Conservation (phyloP, 2,888 invertebrate species). For the Dryocosmus kuriphilus region DNA sequence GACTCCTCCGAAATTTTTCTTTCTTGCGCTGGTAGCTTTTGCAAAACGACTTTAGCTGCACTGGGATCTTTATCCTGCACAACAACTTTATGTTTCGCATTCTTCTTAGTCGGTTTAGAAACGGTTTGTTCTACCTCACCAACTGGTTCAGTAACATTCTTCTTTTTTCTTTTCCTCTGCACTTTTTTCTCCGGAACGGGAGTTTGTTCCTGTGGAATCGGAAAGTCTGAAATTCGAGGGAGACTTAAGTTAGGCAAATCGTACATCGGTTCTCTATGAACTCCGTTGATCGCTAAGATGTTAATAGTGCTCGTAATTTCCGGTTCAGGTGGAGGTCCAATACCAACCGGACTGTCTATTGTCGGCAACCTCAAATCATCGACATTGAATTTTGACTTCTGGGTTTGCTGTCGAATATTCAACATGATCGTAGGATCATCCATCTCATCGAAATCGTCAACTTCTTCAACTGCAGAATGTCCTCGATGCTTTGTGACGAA, state of each 20-base stretch:
- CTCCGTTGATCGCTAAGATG: conserved; percentile 41
- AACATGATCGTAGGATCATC: conserved; percentile 71
- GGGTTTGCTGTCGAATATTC: conserved; percentile 46
- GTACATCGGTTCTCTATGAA: conserved; percentile 26
- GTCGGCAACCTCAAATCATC: conserved; percentile 68
- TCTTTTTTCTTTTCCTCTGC: conserved; percentile 6
- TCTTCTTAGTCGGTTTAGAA: conserved; percentile 34
- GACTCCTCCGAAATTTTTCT: conserved; percentile 20
- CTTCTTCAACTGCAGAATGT: conserved; percentile 47
- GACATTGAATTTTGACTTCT: conserved; percentile 61
- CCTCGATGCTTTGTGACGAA: conserved; percentile 63
- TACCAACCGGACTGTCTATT: conserved; percentile 56
- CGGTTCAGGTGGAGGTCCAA: conserved; percentile 55
- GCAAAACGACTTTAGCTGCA: conserved; percentile 69
- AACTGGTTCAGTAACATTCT: background rate
- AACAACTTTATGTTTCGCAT: conserved; percentile 52
- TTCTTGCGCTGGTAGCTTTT: conserved; percentile 59
- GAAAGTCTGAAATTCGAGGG: conserved; percentile 31
- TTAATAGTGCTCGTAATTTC: conserved; percentile 63
- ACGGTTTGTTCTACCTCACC: background rate
- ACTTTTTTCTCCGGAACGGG: conserved; percentile 1
- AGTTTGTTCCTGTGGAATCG: conserved; percentile 21
- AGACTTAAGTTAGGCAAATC: conserved; percentile 38
- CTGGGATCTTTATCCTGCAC: conserved; percentile 67
- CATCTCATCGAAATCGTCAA: conserved; percentile 58